These are phyloP conservation scores for Ceyx melanurus DNA, from an alignment of 2,113 vertebrate species.

Conservation along the genomic window DNA sequence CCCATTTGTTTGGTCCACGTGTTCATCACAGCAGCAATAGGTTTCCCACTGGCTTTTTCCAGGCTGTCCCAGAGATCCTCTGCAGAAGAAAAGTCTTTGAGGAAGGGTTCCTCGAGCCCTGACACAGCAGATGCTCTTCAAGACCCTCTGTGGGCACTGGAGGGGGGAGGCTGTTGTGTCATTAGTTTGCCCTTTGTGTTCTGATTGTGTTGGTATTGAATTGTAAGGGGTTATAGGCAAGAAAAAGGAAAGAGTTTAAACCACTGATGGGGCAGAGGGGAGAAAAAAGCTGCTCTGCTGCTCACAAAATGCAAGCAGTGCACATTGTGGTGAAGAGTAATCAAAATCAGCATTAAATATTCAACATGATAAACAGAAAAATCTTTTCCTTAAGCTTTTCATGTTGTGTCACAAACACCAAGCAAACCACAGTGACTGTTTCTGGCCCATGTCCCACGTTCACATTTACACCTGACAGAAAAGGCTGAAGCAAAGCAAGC, in stretches of 20 bases:
- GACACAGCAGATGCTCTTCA: background rate
- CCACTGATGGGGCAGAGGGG: too few relatives aligned
- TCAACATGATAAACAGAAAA: background rate
- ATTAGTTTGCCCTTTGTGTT: background rate
- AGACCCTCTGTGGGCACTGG: background rate
- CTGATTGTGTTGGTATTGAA: background rate
- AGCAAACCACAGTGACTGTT: fast-evolving
- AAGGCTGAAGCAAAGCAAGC: background rate
- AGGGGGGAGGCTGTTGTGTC: background rate
- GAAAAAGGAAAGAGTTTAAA: background rate
- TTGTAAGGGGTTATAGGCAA: background rate
- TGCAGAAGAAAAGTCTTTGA: constrained; percentile 56
- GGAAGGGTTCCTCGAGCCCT: background rate
- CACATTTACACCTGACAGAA: background rate
- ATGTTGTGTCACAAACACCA: background rate
- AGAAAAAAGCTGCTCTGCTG: background rate
- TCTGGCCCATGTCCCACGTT: background rate
- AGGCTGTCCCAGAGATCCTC: constrained; percentile 98
- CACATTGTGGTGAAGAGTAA: background rate
- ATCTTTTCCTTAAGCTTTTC: background rate
- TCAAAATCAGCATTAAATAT: background rate
- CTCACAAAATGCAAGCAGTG: background rate
- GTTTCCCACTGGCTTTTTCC: constrained; percentile 93
- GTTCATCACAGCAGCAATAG: constrained; percentile 93
- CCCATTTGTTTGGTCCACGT: constrained; percentile 99